A percentile compares a stretch with the other conserved stretches of the same genome.
These are phyloP conservation scores for Clarias gariepinus DNA, from an alignment of 2,113 vertebrate genomes.

Conservation along the genomic window DNA sequence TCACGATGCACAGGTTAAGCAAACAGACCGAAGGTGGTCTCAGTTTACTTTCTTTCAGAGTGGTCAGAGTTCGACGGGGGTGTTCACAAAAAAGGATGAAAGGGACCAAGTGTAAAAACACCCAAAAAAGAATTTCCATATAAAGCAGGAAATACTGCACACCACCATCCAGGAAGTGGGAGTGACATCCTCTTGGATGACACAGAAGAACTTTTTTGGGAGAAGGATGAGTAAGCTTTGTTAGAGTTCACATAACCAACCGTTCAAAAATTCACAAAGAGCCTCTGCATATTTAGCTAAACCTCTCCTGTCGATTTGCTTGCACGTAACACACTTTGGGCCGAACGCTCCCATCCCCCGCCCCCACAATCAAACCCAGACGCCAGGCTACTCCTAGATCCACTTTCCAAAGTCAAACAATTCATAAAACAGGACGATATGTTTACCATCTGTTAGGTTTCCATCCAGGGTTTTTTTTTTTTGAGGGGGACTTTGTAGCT, in stretches of 20 bases:
- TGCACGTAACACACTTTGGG: background rate
- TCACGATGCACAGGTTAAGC: no score
- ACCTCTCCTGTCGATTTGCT: background rate
- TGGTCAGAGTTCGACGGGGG: no score
- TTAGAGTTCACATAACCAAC: background rate
- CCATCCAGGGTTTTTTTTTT: background rate
- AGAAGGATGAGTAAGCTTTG: background rate
- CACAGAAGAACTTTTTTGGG: background rate
- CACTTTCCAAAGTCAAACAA: conserved; percentile 28
- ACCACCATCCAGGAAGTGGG: conserved; percentile 27
- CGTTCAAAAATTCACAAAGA: background rate
- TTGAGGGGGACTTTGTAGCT: background rate
- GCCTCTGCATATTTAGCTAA: background rate
- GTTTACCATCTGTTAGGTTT: conserved; percentile 25
- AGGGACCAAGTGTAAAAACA: background rate
- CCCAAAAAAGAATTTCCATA: background rate
- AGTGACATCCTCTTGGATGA: conserved; percentile 27
- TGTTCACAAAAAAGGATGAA: background rate
- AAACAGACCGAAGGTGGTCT: no score
- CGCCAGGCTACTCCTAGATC: background rate
- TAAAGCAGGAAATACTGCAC: background rate
- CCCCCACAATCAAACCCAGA: background rate
- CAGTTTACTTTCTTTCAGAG: no score
- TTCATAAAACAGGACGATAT: conserved; percentile 24
- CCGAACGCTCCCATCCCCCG: background rate